Evolutionary conservation across 2,113 vertebrate species (phyloP).

Genomic region (Ondatra zibethicus): DNA sequence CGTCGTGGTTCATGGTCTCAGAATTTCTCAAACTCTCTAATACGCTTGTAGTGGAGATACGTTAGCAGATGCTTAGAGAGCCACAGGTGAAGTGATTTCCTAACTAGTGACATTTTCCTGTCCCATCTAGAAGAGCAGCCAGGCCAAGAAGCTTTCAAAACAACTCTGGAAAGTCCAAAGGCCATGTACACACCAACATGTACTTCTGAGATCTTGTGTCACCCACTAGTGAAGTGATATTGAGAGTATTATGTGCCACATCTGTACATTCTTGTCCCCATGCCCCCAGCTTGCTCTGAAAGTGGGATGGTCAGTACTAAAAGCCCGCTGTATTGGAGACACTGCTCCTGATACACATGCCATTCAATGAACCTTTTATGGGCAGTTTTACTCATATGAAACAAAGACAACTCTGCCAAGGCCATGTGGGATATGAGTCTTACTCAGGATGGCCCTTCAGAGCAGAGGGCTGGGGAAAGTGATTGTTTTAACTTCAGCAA

Average conservation of each 20-base stretch:
- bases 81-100: not conserved
- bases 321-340: not conserved
- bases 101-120: no score
- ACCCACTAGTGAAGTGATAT: not conserved
- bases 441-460: not conserved
- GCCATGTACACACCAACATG: not conserved
- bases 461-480: not conserved
- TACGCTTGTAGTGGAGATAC: not conserved
- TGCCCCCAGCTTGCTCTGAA: not conserved
- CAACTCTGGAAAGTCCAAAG: not conserved
- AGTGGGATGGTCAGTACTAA: not conserved
- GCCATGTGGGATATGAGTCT: not conserved
- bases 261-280: not conserved
- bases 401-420: not conserved
- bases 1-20: not conserved
- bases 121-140: not conserved
- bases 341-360: not conserved
- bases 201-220: not conserved
- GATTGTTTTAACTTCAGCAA: not conserved
- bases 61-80: not conserved
- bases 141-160: not conserved
- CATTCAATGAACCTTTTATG: not conserved
- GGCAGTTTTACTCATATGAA: not conserved
- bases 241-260: not conserved
- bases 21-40: not conserved